Conservation (phyloP, 2,113 vertebrate species). For the Xenopus borealis region DNA sequence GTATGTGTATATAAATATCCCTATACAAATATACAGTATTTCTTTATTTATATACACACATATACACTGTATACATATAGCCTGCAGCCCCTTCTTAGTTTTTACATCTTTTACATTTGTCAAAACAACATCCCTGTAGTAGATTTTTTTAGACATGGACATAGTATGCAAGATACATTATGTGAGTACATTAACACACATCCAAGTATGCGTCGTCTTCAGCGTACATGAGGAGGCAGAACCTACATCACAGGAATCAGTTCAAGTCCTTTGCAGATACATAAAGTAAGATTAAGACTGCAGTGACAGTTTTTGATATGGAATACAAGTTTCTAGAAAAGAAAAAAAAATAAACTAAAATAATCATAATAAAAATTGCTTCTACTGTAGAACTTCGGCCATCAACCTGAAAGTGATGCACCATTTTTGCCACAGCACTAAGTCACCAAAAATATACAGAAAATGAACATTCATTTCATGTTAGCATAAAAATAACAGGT, state of each 20-base stretch:
- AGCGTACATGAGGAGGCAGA: constrained; percentile 63
- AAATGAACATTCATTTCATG: constrained; percentile 60
- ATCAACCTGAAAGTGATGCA: constrained; percentile 56
- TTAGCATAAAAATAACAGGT: constrained; percentile 57
- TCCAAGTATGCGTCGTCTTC: constrained; percentile 57
- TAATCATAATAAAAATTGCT: constrained; percentile 41
- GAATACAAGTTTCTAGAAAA: constrained; percentile 52
- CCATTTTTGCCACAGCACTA: constrained; percentile 55
- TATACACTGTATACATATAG: background rate
- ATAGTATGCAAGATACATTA: constrained; percentile 46
- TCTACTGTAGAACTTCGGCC: constrained; percentile 45
- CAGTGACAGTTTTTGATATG: constrained; percentile 51
- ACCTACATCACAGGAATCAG: constrained; percentile 58
- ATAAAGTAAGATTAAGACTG: constrained; percentile 64
- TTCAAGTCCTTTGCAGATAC: constrained; percentile 58
- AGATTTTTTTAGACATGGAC: too few relatives aligned
- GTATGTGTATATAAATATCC: too few relatives aligned
- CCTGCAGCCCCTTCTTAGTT: background rate
- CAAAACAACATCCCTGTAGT: constrained; percentile 3
- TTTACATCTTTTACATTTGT: background rate
- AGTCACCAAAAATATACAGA: constrained; percentile 54
- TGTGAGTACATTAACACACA: constrained; percentile 63
- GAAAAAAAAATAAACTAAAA: constrained; percentile 42
- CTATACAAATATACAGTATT: too few relatives aligned
- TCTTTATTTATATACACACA: too few relatives aligned